A percentile compares a stretch with the other conserved stretches of the same genome.
Conservation (phyloP, 2,888 invertebrate species). For the Agriopis leucophaearia region DNA sequence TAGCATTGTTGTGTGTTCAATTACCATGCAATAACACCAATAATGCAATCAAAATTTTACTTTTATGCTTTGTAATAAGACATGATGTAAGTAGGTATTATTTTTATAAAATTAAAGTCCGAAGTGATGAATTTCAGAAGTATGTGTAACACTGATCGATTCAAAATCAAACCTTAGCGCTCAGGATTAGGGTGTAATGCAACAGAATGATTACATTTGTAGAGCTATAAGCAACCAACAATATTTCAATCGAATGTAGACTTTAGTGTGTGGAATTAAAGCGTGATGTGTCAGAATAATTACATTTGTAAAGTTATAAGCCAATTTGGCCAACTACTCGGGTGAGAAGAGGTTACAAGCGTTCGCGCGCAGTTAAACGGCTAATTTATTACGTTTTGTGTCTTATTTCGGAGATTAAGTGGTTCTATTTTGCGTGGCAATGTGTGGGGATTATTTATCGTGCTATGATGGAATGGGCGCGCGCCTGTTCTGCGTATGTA, state of each 20-base stretch:
- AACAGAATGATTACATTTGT: neutral
- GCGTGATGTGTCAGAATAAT: slow-evolving; percentile 8
- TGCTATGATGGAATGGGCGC: slow-evolving; percentile 44
- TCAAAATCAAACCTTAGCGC: neutral
- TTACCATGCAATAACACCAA: neutral
- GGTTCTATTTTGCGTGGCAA: slow-evolving; percentile 53
- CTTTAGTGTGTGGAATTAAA: slow-evolving; percentile 25
- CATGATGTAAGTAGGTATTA: too few species aligned
- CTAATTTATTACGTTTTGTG: slow-evolving; percentile 58
- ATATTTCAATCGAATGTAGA: slow-evolving; percentile 22
- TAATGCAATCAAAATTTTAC: neutral
- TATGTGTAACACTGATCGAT: neutral
- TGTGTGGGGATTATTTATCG: slow-evolving; percentile 55
- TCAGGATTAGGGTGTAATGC: neutral
- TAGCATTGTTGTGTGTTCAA: neutral
- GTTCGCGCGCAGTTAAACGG: slow-evolving; percentile 57
- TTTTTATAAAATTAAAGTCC: too few species aligned
- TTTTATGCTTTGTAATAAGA: neutral
- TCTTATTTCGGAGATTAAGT: slow-evolving; percentile 65
- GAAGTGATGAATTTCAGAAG: too few species aligned
- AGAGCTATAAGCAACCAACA: neutral
- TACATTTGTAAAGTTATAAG: slow-evolving; percentile 47
- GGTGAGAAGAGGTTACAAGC: slow-evolving; percentile 58
- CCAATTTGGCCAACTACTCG: slow-evolving; percentile 65
- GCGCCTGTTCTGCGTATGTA: slow-evolving; percentile 33